Base-by-base conservation (phyloP, 2,113 vertebrate species). In the Notothenia rossii region DNA sequence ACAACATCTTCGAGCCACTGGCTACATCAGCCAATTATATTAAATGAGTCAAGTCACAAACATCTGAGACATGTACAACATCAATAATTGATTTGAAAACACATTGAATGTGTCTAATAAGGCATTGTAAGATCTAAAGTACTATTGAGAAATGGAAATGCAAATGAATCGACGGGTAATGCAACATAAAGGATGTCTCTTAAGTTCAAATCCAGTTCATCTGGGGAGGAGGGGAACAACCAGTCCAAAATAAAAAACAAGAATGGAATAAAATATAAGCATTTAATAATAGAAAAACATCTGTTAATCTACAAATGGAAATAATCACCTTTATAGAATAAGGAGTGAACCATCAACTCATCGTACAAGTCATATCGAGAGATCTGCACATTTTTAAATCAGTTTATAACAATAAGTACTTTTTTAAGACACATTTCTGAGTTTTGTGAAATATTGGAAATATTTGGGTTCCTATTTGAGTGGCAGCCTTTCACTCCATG, bases 401-500 rank as follows among this genome's bases (percentile, higher is more conserved):
- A 2, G 14, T 45, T 79, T 66, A 22, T 12, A 10, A 25, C 43
- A 56, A 50, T 45, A 25, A 49, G 3, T 7, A 1, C 10, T 48
- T 9, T 59, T 60, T 51, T n/a, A 15, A 59, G 3, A 13, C 20
- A 59, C 50, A 53, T 62, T 67, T 61, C 36, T 18, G 18, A 60
- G 18, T 73, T 75, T 63, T 54, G 51, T 48, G 72, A 69, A 73
- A 82, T 80, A 77, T 61, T 66, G 49, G 48, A 71, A 65, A 53
- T 36, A 61, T 48, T 20, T 45, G 29, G 18, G 46, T 54, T 67
- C 10, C 17, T 55, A 79, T 87, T 82, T 71, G 72, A 79, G 51
- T 15, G 56, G 68, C 51, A 62, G 59, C 67, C 69, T 78, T 89
- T 88, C 82, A 77, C 36, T 66, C 66, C 77, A 69, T 51, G 79